Base-by-base conservation (phyloP, 2,797 vertebrate genomes). In the Fistularia tabacaria region DNA sequence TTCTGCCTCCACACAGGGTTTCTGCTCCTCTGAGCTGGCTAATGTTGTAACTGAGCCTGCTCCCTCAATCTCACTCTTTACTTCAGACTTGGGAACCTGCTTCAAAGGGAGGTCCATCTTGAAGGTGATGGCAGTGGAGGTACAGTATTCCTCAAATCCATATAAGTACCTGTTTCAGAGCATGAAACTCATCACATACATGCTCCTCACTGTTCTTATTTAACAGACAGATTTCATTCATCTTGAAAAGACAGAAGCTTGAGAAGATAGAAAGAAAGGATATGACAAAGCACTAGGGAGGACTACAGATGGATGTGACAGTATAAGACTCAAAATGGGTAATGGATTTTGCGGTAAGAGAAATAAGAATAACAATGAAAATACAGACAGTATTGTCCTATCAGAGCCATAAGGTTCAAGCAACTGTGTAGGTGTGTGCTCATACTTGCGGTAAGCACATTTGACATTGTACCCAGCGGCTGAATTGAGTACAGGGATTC, bases 401-500 rank as follows among this genome's bases (percentile, higher is more conserved):
- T 12, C 10, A 36, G 36, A 55, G 49, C 49, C 37, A 59, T 46
- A 55, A 46, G 36, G 8, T 57, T 38, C 38, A 38, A 36, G 14
- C 41, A 41, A 43, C 41, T 14, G 64, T 47, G 10, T 6, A 25
- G 36, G 48, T 36, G 57, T 38, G 41, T 46, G 41, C 49, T 88
- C 91, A 7, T 90, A 92, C 92, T 92, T 93, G 76, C 89, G 90
- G 76, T 93, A 93, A 74, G 92, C 91, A 58, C 91, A 92, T 70
- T 92, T 93, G 79, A 92, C 91, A 41, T 93, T 93, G 88, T 92
- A 92, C 62, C 91, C 91, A 7, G 92, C 92, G 4, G 92, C 92
- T 0, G 92, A 92, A 76, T 93, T 93, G 51, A 93, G 88, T 41
- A 93, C 82, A 3, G 92, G 91, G 75, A 93, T 92, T 45, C 92